Evolutionary conservation across 2,888 invertebrate genomes (phyloP).

Genomic region (Tineola bisselliella): DNA sequence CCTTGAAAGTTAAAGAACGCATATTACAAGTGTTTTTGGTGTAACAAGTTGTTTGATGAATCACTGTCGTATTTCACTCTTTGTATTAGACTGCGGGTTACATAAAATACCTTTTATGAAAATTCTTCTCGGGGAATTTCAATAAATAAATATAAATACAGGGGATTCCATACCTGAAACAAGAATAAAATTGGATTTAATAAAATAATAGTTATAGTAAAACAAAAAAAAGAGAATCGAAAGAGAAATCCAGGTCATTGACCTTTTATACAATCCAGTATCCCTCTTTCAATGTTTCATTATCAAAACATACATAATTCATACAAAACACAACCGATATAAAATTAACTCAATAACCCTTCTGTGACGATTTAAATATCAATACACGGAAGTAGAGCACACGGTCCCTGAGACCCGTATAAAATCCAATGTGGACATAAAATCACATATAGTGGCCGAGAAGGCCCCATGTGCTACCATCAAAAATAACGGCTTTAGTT

Average conservation of each 20-base stretch:
- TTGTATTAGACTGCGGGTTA: background rate
- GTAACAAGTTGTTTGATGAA: constrained; percentile 6
- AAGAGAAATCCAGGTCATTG: no score
- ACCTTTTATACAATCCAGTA: no score
- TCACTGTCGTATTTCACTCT: background rate
- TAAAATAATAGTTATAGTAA: no score
- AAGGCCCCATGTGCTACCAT: background rate
- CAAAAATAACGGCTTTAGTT: background rate
- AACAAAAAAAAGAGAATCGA: no score
- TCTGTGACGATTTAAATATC: background rate
- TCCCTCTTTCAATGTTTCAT: no score
- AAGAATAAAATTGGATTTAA: no score
- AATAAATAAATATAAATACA: background rate
- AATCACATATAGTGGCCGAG: background rate
- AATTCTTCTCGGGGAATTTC: background rate
- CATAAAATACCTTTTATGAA: background rate
- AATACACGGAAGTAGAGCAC: background rate
- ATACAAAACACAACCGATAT: no score
- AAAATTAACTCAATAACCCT: background rate
- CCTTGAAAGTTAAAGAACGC: constrained; percentile 1
- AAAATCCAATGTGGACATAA: background rate
- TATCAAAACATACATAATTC: no score
- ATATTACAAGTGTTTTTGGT: constrained; percentile 8
- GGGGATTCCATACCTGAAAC: background rate
- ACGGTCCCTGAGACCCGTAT: background rate